Evolutionary conservation across 2,797 vertebrate species (phyloP), one percentile per base, ranked within the genome.

Genomic region (Sibirionetta formosa): DNA sequence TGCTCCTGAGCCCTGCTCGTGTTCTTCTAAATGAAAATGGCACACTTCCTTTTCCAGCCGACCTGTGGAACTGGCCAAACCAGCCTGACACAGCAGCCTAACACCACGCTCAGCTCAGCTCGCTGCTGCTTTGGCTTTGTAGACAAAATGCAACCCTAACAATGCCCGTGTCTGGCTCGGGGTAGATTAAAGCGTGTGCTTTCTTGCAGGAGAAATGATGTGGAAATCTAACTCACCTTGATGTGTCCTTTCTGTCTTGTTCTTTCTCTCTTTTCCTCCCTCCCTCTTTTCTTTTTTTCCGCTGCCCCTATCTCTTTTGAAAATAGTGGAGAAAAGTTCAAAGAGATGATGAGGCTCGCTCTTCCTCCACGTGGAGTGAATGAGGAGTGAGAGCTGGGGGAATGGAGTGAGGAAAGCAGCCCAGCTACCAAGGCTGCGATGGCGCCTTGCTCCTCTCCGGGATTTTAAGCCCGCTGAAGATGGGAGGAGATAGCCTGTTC

Each of bases 181-280:
- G 88, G 88, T 97, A 98, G 97, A 98, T 98, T 98, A 97, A 98
- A 98, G 97, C 97, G 46, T 97, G 98, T 97, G 97, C 97, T 97
- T 97, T 97, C 97, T 98, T 98, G 97, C 95, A 96, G 97, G 94
- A 97, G 97, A 98, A 98, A 98, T 97, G 84, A 98, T 99, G 98
- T 99, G 98, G 98, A 99, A 99, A 99, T 98, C 94, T 98, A 98
- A 98, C 99, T 99, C 98, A 98, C 99, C 98, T 99, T 99, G 98
- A 99, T 98, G 98, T 98, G 98, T 98, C 97, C 97, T 97, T 94
- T 98, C 98, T 98, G 97, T 98, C 96, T 97, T 93, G 91, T 96
- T 93, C 92, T 86, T 86, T 91, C 81, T 88, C 38, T 86, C 51
- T 48, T 84, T 92, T 82, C 93, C 96, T 98, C 94, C 96, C 94